A percentile compares a stretch with the other conserved stretches of the same genome.
phyloP scores from a whole-genome alignment of 2,113 vertebrate genomes.

The Istiophorus platypterus region DNA sequence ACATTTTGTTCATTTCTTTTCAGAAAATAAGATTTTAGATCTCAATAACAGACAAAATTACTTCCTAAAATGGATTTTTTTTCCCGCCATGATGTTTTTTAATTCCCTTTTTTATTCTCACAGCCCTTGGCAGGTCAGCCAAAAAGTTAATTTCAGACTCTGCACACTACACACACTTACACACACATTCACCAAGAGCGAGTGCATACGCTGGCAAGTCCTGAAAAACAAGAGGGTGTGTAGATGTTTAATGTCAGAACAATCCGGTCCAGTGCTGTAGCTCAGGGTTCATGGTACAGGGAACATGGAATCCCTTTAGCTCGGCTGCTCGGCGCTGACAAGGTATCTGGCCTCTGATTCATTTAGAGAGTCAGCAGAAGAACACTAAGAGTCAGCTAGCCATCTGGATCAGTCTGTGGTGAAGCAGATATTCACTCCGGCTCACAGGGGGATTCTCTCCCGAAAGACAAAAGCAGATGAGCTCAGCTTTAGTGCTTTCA shows the following conservation, averaged over 20 bases:
- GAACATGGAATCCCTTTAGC: conserved; percentile 78
- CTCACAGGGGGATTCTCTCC: conserved; percentile 66
- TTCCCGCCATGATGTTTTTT: conserved; percentile 14
- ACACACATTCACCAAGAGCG: conserved; percentile 25
- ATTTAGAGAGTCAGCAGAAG: conserved; percentile 78
- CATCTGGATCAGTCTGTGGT: conserved; percentile 70
- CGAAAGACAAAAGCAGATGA: conserved; percentile 72
- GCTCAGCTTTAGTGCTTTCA: conserved; percentile 66
- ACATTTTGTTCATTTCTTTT: conserved; percentile 20
- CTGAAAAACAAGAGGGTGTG: conserved; percentile 62
- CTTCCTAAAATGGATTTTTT: neutral
- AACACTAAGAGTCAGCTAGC: conserved; percentile 67
- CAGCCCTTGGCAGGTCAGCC: conserved; percentile 43
- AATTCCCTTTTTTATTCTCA: conserved; percentile 9
- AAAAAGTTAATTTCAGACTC: conserved; percentile 59
- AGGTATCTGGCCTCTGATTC: conserved; percentile 70
- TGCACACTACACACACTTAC: conserved; percentile 31
- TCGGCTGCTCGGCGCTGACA: conserved; percentile 66
- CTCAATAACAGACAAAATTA: conserved; percentile 16
- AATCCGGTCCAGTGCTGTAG: conserved; percentile 60
- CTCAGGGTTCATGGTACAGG: conserved; percentile 70
- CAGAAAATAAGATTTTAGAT: conserved; percentile 24
- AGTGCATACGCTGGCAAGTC: conserved; percentile 48
- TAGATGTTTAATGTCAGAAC: conserved; percentile 71
- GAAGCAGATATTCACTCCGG: conserved; percentile 65